Evolutionary conservation across 1,140 invertebrate genomes (phyloP), one percentile per base, ranked within the genome.

Genomic region (Battus philenor): DNA sequence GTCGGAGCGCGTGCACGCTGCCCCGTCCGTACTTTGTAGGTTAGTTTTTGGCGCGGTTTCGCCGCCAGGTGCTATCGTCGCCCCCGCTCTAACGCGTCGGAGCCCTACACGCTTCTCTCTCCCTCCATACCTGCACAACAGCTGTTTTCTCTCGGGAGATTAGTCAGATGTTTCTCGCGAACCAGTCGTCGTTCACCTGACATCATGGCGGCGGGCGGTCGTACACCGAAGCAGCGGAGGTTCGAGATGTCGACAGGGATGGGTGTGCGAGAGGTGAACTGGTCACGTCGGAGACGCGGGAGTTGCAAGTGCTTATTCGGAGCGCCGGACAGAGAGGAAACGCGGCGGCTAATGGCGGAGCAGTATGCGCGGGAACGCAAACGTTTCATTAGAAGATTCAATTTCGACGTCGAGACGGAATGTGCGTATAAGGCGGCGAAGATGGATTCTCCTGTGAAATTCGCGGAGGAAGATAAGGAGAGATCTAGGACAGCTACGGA

Each of bases 121-220:
- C 47, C 48, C 64, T 45, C 61, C 22, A 64, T 75, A 73, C 66
- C 72, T 72, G 77, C 44, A 54, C 59, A 68, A 80, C 79, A 84
- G 80, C 80, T 84, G 80, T 84, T 84, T 83, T 82, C 74, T 80
- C 73, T 75, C 80, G 61, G 64, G 78, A 80, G 78, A 82, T 80
- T 81, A 81, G 78, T 84, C 80, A 84, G 80, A 84, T 84, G 80
- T 84, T 82, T 76, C 67, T 77, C 54, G 65, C 63, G 66, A 76
- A 77, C 75, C 74, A 79, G 68, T 79, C 68, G 58, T 29, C 50
- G 61, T 57, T 78, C 80, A 85, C 76, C 78, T 82, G 80, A 84
- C 78, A 61, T 38, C 43, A 84, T 84, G 80, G 75, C 78, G 4
- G 68, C 76, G 11, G 74, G 74, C 62, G 77, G 76, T 69, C 74